phyloP scores from a whole-genome alignment of 2,113 vertebrate genomes.

The Dolichotis patagonum region DNA sequence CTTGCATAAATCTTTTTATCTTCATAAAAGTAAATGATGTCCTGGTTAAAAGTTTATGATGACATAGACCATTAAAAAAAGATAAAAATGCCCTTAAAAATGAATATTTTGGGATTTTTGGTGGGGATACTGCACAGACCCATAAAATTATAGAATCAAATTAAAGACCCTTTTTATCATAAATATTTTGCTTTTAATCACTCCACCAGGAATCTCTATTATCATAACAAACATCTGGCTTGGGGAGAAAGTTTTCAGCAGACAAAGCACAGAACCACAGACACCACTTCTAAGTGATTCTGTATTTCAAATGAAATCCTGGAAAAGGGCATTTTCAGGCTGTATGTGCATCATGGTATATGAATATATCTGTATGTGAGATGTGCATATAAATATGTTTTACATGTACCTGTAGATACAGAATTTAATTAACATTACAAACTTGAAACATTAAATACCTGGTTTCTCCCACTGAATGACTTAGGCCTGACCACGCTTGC shows the following conservation, averaged over 20 bases:
- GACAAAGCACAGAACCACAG: neutral
- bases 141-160: neutral
- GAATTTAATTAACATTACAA: neutral
- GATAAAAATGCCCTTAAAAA: neutral
- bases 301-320: neutral
- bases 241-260: neutral
- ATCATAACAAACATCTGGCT: neutral
- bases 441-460: neutral
- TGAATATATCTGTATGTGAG: neutral
- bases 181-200: slow-evolving; percentile 45
- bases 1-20: neutral
- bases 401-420: neutral
- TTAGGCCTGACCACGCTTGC: neutral
- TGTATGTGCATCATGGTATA: neutral
- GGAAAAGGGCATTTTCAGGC: neutral
- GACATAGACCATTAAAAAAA: neutral
- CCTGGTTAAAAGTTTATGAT: neutral
- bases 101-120: neutral
- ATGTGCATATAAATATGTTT: no score
- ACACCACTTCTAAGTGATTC: neutral
- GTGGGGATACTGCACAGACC: neutral
- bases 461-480: neutral
- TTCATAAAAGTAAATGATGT: neutral
- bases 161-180: neutral
- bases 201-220: neutral